Conservation (phyloP, 1,140 invertebrate species). For the Schlechtendalia chinensis region DNA sequence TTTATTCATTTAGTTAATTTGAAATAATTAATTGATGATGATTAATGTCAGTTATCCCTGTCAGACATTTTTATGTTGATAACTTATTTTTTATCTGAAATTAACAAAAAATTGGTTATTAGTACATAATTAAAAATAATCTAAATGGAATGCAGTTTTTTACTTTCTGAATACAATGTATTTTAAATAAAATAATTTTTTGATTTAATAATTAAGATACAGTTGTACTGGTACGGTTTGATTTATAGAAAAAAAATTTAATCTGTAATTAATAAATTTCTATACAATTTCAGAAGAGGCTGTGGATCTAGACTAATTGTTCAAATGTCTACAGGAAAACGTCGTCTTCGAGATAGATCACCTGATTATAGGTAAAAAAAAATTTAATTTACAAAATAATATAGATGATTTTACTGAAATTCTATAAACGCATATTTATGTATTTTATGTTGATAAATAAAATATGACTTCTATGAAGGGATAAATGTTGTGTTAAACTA, state of each 20-base stretch:
- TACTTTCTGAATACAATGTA: no score
- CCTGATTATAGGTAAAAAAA: conserved; percentile 17
- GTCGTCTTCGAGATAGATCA: conserved; percentile 40
- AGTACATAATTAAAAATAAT: no score
- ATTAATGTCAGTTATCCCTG: conserved; percentile 12
- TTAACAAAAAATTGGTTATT: no score
- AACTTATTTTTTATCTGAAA: neutral
- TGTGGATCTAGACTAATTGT: conserved; percentile 80
- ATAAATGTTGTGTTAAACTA: neutral
- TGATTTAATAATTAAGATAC: no score
- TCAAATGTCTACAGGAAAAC: conserved; percentile 69
- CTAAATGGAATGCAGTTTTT: no score
- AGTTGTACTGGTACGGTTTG: no score
- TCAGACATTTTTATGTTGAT: neutral
- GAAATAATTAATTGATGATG: no score
- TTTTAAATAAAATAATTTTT: no score
- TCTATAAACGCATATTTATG: neutral
- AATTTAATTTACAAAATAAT: neutral
- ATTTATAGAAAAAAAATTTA: no score
- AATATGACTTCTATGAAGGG: neutral
- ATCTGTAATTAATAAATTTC: neutral
- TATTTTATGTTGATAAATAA: neutral
- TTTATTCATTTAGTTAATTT: no score
- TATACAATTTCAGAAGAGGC: conserved; percentile 63
- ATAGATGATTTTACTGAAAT: neutral